Base-by-base conservation (phyloP, 2,797 vertebrate genomes). In the Numenius phaeopus region DNA sequence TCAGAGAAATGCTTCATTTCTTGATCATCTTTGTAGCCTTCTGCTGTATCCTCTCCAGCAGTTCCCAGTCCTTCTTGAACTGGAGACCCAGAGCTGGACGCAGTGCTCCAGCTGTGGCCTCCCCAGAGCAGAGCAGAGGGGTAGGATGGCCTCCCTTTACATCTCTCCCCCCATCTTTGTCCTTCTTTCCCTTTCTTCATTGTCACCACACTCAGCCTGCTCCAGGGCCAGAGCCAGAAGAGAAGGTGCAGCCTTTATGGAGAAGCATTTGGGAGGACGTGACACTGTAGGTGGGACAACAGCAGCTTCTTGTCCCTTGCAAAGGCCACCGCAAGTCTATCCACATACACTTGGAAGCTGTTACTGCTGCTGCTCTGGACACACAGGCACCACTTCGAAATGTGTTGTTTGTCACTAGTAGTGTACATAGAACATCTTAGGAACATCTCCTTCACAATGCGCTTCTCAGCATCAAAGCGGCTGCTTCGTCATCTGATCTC, bases 261-360 rank as follows among this genome's bases (percentile, higher is more conserved):
- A 49, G 3, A 1, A 8, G 5, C 0, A 0, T 27, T 6, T n/a
- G 9, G 26, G 24, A 70, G 37, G 34, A 57, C 18, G 6, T 11
- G 2, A 16, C 4, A 1, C 47, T 30, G 14, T 3, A 29, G 70
- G 30, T 77, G 47, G 47, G 58, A 57, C 52, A 30, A 20, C 26
- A 47, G 42, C 52, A 65, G 27, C 50, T 84, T 64, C 49, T 87
- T 62, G 18, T 17, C 8, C 1, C 18, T 47, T 24, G 26, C 0
- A 3, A 71, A 69, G 50, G 30, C 47, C 32, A 18, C 21, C 6
- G 5, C 9, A 7, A 16, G 10, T 50, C 54, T 86, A 64, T 3
- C 1, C 11, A 2, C 8, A 1, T 18, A 30, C 3, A 0, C 50
- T 23, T 42, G n/a, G 58, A 72, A 81, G 16, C 37, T 29, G 57